A percentile compares a stretch with the other conserved stretches of the same genome.
These are phyloP conservation scores for Scaptodrosophila latifasciaeformis DNA, from an alignment of 2,888 invertebrate genomes.

Conservation along the genomic window DNA sequence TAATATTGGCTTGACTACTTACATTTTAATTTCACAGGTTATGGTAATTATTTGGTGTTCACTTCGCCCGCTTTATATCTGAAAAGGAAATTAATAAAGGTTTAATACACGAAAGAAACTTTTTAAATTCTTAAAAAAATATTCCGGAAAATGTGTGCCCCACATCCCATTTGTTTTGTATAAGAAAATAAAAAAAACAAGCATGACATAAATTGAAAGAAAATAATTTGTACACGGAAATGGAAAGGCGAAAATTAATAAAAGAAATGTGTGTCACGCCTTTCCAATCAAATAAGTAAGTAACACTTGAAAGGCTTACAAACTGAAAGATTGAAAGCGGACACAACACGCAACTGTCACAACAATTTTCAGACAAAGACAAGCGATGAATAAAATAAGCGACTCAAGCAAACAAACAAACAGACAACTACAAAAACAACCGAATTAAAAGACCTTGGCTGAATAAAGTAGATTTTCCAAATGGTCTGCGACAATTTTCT, in stretches of 20 bases:
- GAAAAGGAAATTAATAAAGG: constrained; percentile 17
- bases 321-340: constrained; percentile 12
- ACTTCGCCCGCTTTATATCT: too few relatives aligned
- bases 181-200: constrained; percentile 37
- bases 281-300: constrained; percentile 51
- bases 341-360: constrained; percentile 43
- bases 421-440: neutral
- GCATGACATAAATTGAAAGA: too few relatives aligned
- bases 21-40: constrained; percentile 46
- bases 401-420: neutral
- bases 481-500: constrained; percentile 38
- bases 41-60: too few relatives aligned
- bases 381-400: too few relatives aligned
- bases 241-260: constrained; percentile 15
- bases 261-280: constrained; percentile 37
- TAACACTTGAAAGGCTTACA: constrained; percentile 1
- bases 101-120: too few relatives aligned
- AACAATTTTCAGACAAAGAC: constrained; percentile 27
- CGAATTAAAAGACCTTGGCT: too few relatives aligned
- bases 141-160: neutral
- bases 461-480: too few relatives aligned
- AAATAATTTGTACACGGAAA: too few relatives aligned
- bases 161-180: neutral
- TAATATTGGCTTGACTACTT: constrained; percentile 31
- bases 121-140: too few relatives aligned